Conservation (phyloP, 2,113 vertebrate genomes). For the Barbus barbus region DNA sequence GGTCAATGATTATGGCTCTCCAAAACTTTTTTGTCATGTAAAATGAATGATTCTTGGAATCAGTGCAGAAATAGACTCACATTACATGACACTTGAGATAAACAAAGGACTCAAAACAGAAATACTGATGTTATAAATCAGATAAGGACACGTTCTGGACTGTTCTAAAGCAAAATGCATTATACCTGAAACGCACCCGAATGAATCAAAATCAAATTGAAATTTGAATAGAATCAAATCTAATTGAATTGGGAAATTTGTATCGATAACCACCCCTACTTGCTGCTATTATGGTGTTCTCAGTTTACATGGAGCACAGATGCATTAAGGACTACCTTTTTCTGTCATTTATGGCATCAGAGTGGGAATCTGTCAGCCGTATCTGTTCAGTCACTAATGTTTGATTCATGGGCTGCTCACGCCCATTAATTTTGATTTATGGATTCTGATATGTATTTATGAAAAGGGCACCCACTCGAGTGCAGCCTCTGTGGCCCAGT, state of each 20-base stretch:
- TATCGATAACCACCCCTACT: background rate
- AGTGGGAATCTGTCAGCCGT: constrained; percentile 19
- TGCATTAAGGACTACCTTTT: constrained; percentile 4
- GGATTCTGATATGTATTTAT: constrained; percentile 69
- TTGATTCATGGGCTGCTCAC: constrained; percentile 62
- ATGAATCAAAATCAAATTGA: background rate
- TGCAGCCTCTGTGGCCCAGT: constrained; percentile 64
- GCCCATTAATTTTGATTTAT: constrained; percentile 74
- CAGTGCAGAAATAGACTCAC: background rate
- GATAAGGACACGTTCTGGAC: background rate
- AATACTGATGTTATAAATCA: background rate
- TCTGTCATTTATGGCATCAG: background rate
- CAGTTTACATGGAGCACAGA: background rate
- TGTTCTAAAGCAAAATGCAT: background rate
- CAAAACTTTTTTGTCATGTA: background rate
- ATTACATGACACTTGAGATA: background rate
- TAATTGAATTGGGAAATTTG: background rate
- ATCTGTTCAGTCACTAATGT: constrained; percentile 32
- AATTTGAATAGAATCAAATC: background rate
- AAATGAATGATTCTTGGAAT: background rate
- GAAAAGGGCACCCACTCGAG: constrained; percentile 67
- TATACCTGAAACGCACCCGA: background rate
- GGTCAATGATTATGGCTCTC: background rate
- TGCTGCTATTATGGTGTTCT: background rate
- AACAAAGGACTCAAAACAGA: background rate